phyloP scores from a whole-genome alignment of 1,140 invertebrate genomes.

The Bombus vancouverensis region DNA sequence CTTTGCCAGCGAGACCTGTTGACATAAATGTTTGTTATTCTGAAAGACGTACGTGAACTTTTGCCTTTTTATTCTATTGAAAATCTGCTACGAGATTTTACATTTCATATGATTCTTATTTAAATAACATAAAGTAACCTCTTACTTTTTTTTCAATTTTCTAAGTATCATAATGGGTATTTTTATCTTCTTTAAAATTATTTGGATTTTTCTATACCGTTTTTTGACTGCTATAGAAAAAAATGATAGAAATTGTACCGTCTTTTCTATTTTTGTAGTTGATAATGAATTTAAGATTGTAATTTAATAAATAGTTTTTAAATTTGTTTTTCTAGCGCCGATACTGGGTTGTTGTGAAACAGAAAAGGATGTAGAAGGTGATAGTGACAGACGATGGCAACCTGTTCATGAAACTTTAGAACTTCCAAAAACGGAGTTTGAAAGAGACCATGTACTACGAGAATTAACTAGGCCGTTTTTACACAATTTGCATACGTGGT shows the following conservation, averaged over 20 bases:
- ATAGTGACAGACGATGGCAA: constrained; percentile 24
- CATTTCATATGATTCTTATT: not conserved
- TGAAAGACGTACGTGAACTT: not conserved
- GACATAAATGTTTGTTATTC: not conserved
- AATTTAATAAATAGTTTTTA: not conserved
- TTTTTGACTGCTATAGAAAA: not conserved
- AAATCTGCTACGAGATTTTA: not conserved
- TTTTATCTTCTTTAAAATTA: not conserved
- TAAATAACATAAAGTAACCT: not conserved
- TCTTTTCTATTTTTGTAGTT: not conserved
- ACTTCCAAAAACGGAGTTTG: not conserved
- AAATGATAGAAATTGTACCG: not conserved
- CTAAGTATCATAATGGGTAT: not conserved
- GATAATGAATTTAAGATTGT: not conserved
- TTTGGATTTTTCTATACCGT: not conserved
- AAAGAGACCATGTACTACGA: not conserved
- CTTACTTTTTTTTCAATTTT: not conserved
- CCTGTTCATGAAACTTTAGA: not conserved
- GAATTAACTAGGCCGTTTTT: constrained; percentile 21
- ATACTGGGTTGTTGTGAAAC: not conserved
- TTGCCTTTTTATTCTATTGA: not conserved
- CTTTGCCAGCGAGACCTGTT: not conserved
- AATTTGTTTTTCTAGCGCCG: not conserved
- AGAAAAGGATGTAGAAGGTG: no score
- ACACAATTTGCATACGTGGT: constrained; percentile 31